Evolutionary conservation across 2,113 vertebrate species (phyloP).

Genomic region (Meles meles): DNA sequence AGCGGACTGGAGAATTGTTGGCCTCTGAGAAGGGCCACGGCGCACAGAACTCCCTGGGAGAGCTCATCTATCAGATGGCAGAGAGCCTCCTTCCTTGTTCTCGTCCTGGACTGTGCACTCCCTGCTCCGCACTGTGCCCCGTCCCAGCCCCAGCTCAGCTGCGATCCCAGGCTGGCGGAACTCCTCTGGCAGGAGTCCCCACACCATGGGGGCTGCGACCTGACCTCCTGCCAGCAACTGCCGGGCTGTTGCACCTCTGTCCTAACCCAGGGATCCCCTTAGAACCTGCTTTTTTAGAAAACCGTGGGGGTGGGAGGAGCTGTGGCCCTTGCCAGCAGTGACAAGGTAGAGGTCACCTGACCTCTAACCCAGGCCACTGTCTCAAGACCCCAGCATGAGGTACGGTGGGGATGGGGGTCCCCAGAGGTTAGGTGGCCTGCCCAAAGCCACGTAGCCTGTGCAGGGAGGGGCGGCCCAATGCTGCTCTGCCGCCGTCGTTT

Average conservation of each 20-base stretch:
- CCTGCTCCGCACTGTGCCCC: not conserved
- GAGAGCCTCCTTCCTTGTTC: not conserved
- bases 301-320: fast-evolving
- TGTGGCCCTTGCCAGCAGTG: not conserved
- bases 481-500: not conserved
- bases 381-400: not conserved
- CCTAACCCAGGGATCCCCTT: not conserved
- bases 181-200: not conserved
- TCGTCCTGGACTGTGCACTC: too few relatives aligned
- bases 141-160: not conserved
- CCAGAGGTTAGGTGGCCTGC: not conserved
- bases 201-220: not conserved
- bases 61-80: not conserved
- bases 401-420: not conserved
- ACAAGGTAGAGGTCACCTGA: not conserved
- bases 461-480: too few relatives aligned
- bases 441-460: not conserved
- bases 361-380: not conserved
- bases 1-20: fast-evolving
- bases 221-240: not conserved
- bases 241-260: fast-evolving
- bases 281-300: not conserved
- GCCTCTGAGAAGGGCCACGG: too few relatives aligned
- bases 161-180: not conserved
- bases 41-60: not conserved